Conservation (phyloP, 2,888 invertebrate genomes). For the Cybosia mesomella region DNA sequence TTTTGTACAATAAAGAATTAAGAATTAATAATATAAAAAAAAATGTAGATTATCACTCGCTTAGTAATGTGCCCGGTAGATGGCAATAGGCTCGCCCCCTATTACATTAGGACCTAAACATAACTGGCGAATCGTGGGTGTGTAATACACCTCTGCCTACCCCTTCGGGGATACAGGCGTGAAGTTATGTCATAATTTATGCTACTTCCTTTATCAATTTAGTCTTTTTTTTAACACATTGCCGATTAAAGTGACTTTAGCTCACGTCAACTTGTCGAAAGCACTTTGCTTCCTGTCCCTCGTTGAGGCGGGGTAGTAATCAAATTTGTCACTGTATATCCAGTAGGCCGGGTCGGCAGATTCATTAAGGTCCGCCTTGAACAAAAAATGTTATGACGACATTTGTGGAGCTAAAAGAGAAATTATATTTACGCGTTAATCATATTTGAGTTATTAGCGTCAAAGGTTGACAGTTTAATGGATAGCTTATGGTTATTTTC, state of each 20-base stretch:
- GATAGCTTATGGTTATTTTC: not conserved
- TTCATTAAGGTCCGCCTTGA: slow-evolving; percentile 33
- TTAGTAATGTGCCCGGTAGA: too few relatives aligned
- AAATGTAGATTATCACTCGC: too few relatives aligned
- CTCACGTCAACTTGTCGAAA: slow-evolving; percentile 41
- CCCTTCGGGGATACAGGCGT: too few relatives aligned
- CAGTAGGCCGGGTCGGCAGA: slow-evolving; percentile 44
- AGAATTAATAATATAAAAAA: too few relatives aligned
- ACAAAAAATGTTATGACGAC: slow-evolving; percentile 28
- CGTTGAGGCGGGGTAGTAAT: slow-evolving; percentile 53
- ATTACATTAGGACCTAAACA: too few relatives aligned
- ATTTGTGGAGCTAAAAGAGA: slow-evolving; percentile 1
- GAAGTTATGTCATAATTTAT: too few relatives aligned
- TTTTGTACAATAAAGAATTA: too few relatives aligned
- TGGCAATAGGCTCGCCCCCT: too few relatives aligned
- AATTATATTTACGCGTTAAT: slow-evolving; percentile 10
- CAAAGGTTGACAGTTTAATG: not conserved
- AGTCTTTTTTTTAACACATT: not conserved
- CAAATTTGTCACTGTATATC: slow-evolving; percentile 51
- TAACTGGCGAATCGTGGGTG: too few relatives aligned
- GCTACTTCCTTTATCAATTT: not conserved
- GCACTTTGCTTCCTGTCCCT: slow-evolving; percentile 47
- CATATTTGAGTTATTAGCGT: not conserved
- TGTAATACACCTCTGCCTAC: too few relatives aligned
- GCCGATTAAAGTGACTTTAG: slow-evolving; percentile 14